Conservation (phyloP, 2,888 invertebrate species). For the Corbicula japonica region DNA sequence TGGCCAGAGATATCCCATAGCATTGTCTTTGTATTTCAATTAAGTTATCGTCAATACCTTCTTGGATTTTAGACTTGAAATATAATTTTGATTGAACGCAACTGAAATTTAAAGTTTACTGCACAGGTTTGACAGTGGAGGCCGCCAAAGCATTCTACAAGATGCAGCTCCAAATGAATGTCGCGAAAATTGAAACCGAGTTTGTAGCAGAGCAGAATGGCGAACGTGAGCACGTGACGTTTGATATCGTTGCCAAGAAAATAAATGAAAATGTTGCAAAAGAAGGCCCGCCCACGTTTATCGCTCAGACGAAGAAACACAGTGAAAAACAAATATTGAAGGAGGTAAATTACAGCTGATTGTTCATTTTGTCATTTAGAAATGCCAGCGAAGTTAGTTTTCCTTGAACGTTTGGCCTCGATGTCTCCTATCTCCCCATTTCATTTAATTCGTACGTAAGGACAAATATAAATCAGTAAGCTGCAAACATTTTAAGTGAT, state of each 20-base stretch:
- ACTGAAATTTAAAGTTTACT: background rate
- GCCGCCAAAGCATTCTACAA: constrained; percentile 73
- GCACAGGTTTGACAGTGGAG: constrained; percentile 70
- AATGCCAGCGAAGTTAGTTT: too few relatives aligned
- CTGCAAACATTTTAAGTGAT: too few relatives aligned
- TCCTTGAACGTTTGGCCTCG: too few relatives aligned
- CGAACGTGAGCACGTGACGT: constrained; percentile 74
- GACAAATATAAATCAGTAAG: too few relatives aligned
- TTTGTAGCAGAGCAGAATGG: constrained; percentile 66
- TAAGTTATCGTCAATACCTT: too few relatives aligned
- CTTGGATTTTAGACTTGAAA: too few relatives aligned
- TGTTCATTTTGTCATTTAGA: too few relatives aligned
- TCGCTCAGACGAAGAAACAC: constrained; percentile 81
- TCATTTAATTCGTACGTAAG: too few relatives aligned
- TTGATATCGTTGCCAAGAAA: constrained; percentile 71
- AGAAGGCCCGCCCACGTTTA: constrained; percentile 76
- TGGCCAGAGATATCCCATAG: too few relatives aligned
- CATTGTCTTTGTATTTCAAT: too few relatives aligned
- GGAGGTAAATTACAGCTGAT: constrained; percentile 63
- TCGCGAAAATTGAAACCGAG: constrained; percentile 66
- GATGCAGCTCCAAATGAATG: constrained; percentile 67
- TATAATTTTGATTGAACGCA: too few relatives aligned
- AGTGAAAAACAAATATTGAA: constrained; percentile 78
- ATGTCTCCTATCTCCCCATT: too few relatives aligned
- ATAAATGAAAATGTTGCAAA: constrained; percentile 54